phyloP scores from a whole-genome alignment of 2,888 invertebrate genomes.

The Caenorhabditis sp. region DNA sequence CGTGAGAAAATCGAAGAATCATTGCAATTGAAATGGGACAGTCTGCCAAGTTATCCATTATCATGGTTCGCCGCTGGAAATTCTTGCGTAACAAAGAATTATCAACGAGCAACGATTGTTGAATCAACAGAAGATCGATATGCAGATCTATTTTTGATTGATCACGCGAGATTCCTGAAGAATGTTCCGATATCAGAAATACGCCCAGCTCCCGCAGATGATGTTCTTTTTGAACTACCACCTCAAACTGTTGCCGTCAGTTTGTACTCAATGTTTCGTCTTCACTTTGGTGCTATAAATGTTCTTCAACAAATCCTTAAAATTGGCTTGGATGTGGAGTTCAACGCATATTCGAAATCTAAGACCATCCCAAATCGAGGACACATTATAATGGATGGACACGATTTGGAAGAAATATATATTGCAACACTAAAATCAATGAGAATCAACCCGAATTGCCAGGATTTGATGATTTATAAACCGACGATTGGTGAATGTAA shows the following conservation, averaged over 20 bases:
- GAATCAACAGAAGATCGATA: background rate
- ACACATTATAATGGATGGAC: background rate
- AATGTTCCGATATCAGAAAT: background rate
- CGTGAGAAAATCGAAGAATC: constrained; percentile 8
- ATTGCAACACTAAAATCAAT: background rate
- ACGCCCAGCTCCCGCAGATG: background rate
- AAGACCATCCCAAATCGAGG: constrained; percentile 22
- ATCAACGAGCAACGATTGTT: constrained; percentile 2
- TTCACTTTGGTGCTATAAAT: constrained; percentile 17
- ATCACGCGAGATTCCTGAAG: background rate
- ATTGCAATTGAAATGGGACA: background rate
- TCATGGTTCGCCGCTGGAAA: background rate
- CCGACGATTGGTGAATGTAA: background rate
- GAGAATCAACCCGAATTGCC: background rate
- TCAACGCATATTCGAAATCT: constrained; percentile 9
- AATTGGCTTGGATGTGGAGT: constrained; percentile 2
- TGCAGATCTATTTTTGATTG: background rate
- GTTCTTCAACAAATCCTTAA: constrained; percentile 13
- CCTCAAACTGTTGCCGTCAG: constrained; percentile 4
- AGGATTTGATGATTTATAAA: background rate
- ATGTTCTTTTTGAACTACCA: constrained; percentile 1
- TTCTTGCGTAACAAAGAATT: background rate
- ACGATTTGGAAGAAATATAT: background rate
- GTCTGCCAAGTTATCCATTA: background rate
- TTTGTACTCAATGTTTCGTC: background rate